Percentiles rank a stretch among this genome's conserved stretches.
These are phyloP conservation scores for Tichodroma muraria DNA, from an alignment of 2,113 vertebrate species.

Conservation along the genomic window DNA sequence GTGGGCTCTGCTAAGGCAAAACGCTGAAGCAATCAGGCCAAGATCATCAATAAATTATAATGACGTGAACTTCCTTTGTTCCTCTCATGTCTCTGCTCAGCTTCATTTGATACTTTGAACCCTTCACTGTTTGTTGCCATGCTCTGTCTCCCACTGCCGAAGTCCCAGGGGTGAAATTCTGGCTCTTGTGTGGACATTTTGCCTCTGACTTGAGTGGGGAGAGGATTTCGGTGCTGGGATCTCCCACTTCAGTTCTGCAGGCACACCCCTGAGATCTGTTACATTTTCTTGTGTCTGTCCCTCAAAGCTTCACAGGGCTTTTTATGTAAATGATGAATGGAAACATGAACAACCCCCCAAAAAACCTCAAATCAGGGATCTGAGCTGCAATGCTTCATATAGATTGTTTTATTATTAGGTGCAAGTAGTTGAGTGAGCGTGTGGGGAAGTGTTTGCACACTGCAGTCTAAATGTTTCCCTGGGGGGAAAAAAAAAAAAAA, in stretches of 20 bases:
- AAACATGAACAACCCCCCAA: not conserved
- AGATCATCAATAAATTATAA: constrained; percentile 47
- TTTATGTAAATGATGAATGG: not conserved
- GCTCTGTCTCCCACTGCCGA: not conserved
- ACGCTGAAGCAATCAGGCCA: not conserved
- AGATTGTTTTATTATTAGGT: not conserved
- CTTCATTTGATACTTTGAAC: constrained; percentile 33
- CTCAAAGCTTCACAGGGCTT: not conserved
- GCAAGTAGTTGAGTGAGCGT: not conserved
- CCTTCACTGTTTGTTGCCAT: not conserved
- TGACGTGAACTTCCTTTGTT: constrained; percentile 49
- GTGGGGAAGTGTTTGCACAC: not conserved
- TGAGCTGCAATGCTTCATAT: not conserved
- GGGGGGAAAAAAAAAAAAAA: not conserved
- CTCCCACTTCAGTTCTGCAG: not conserved
- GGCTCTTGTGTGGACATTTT: not conserved
- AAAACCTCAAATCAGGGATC: not conserved
- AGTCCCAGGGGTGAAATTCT: not conserved
- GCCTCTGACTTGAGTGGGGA: not conserved
- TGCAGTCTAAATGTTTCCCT: not conserved
- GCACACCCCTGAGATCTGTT: not conserved
- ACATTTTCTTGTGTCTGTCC: rapidly evolving
- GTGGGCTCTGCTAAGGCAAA: not conserved
- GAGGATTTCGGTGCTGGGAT: not conserved
- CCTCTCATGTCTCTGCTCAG: not conserved